These are phyloP conservation scores for Cantharis lateralis DNA, from an alignment of 2,888 invertebrate species.

Conservation along the genomic window DNA sequence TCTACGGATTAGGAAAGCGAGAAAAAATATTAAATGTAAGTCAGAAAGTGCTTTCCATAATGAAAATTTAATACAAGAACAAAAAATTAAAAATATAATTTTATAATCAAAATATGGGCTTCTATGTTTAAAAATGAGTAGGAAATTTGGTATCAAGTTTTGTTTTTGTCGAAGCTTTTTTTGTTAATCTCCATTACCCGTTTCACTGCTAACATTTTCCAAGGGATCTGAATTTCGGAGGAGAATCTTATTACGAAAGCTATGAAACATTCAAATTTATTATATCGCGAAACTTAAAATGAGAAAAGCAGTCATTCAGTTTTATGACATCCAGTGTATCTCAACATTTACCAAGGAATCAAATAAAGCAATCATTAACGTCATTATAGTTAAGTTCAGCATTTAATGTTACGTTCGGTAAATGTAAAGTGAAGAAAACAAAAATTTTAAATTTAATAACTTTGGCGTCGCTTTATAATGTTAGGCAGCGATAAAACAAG, in stretches of 20 bases:
- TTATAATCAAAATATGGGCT: not conserved
- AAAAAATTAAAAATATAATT: not conserved
- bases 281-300: constrained; percentile 27
- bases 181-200: not conserved
- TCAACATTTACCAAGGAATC: not conserved
- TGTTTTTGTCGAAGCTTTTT: not conserved
- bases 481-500: not conserved
- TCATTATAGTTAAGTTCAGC: not conserved
- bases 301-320: constrained; percentile 21
- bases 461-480: not conserved
- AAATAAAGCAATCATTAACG: not conserved
- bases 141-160: not conserved
- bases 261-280: constrained; percentile 36
- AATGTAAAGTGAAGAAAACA: not conserved
- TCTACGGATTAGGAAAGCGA: not conserved
- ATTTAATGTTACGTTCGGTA: not conserved
- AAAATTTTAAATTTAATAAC: not conserved
- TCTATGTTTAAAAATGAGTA: not conserved
- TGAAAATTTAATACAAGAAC: not conserved
- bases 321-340: constrained; percentile 13
- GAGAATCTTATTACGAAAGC: constrained; percentile 19
- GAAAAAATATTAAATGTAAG: not conserved
- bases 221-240: constrained; percentile 23
- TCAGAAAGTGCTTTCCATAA: not conserved
- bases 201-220: constrained; percentile 2